Conservation (phyloP, 2,113 vertebrate species). For the Coregonus clupeaformis region DNA sequence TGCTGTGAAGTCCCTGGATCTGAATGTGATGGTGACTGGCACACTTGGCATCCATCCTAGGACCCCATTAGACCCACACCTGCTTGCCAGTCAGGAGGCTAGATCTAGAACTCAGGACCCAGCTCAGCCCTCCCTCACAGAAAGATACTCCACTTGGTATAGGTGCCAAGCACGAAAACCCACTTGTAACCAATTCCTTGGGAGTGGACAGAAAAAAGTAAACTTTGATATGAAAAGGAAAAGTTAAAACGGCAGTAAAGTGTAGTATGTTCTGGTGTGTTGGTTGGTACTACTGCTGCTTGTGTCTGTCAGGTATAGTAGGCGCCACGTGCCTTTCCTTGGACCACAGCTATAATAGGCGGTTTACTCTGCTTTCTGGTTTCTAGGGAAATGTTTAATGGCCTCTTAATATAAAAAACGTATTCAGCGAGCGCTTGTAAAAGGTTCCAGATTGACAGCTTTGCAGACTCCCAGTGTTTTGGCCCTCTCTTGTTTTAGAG, state of each 20-base stretch:
- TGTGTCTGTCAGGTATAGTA: neutral
- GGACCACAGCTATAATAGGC: neutral
- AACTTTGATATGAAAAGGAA: no score
- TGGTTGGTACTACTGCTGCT: no score
- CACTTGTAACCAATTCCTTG: no score
- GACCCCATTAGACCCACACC: constrained; percentile 34
- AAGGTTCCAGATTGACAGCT: constrained; percentile 66
- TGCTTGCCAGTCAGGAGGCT: neutral
- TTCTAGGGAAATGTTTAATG: constrained; percentile 49
- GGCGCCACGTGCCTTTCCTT: neutral
- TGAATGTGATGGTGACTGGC: constrained; percentile 22
- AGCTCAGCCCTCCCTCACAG: neutral
- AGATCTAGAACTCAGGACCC: neutral
- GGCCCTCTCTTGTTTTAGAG: constrained; percentile 40
- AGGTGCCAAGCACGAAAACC: neutral
- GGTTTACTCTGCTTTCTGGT: constrained; percentile 7
- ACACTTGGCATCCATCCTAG: constrained; percentile 39
- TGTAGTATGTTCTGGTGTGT: no score
- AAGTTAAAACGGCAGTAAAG: no score
- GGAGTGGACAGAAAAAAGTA: no score
- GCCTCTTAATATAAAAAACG: constrained; percentile 68
- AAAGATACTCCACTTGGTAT: neutral
- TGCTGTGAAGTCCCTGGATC: neutral
- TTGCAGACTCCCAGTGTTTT: constrained; percentile 65
- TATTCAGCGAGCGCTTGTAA: constrained; percentile 63